Conservation (phyloP, 2,888 invertebrate species). For the Drosophila prostipennis region DNA sequence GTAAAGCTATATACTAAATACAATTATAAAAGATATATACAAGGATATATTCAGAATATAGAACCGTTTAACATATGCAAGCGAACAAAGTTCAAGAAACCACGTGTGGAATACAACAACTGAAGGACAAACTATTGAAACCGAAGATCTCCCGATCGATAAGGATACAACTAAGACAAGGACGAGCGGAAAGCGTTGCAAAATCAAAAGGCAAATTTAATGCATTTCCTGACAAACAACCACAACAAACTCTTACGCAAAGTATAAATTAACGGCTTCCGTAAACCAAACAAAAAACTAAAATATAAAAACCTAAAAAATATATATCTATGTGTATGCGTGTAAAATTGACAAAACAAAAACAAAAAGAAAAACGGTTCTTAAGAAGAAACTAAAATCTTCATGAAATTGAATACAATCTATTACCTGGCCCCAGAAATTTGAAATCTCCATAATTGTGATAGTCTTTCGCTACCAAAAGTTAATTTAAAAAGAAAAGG, state of each 20-base stretch:
- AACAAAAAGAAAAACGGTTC: slow-evolving; percentile 17
- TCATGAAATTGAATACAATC: slow-evolving; percentile 51
- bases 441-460: slow-evolving; percentile 70
- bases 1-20: slow-evolving; percentile 42
- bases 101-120: slow-evolving; percentile 31
- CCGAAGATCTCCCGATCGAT: slow-evolving; percentile 29
- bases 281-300: slow-evolving; percentile 13
- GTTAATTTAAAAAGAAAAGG: slow-evolving; percentile 16
- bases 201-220: slow-evolving; percentile 70
- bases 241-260: slow-evolving; percentile 14
- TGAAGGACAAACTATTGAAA: slow-evolving; percentile 40
- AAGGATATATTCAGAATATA: slow-evolving; percentile 36
- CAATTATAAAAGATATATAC: slow-evolving; percentile 23
- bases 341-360: slow-evolving; percentile 32
- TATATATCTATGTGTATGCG: slow-evolving; percentile 32
- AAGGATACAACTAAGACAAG: slow-evolving; percentile 9
- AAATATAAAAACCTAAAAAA: not conserved
- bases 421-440: slow-evolving; percentile 35
- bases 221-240: slow-evolving; percentile 62
- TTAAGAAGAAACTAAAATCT: slow-evolving; percentile 17
- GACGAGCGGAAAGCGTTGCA: slow-evolving; percentile 60
- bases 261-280: slow-evolving; percentile 41
- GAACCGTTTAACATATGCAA: slow-evolving; percentile 64
- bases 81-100: slow-evolving; percentile 71
- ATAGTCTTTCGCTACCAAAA: slow-evolving; percentile 62